Conservation (phyloP, 1,140 invertebrate species). For the Ceratoteleas bidentatus region DNA sequence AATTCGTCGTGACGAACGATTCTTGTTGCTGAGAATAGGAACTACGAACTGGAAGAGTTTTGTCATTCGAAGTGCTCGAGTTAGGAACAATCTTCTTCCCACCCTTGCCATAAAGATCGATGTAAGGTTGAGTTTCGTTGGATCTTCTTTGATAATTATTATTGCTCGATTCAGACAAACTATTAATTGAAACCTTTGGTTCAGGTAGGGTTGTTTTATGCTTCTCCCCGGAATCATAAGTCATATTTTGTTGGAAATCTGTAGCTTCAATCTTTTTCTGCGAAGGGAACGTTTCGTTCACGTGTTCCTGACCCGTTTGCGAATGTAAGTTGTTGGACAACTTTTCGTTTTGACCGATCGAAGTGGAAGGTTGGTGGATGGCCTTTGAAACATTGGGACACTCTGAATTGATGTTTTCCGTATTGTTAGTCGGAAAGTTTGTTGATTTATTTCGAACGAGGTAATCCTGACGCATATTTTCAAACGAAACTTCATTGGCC, state of each 20-base stretch:
- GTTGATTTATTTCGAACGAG: constrained; percentile 45
- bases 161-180: constrained; percentile 48
- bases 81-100: constrained; percentile 55
- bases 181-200: constrained; percentile 46
- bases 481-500: constrained; percentile 43
- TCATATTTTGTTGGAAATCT: constrained; percentile 68
- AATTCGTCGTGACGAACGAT: constrained; percentile 72
- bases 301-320: constrained; percentile 58
- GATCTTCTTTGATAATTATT: constrained; percentile 62
- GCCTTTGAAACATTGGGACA: constrained; percentile 36
- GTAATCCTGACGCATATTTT: constrained; percentile 56
- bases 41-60: constrained; percentile 47
- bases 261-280: constrained; percentile 71
- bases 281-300: constrained; percentile 64
- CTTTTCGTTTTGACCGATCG: constrained; percentile 57
- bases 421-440: constrained; percentile 31
- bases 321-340: constrained; percentile 36
- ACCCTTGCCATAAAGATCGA: constrained; percentile 54
- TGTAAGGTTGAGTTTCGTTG: constrained; percentile 51
- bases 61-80: constrained; percentile 40
- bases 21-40: constrained; percentile 71
- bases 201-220: constrained; percentile 39
- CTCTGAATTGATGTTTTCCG: constrained; percentile 37
- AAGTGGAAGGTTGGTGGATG: constrained; percentile 37
- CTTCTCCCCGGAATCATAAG: constrained; percentile 59